Conservation (phyloP, 92 coral and sea anemone species). For the Epizoanthus fatuus region DNA sequence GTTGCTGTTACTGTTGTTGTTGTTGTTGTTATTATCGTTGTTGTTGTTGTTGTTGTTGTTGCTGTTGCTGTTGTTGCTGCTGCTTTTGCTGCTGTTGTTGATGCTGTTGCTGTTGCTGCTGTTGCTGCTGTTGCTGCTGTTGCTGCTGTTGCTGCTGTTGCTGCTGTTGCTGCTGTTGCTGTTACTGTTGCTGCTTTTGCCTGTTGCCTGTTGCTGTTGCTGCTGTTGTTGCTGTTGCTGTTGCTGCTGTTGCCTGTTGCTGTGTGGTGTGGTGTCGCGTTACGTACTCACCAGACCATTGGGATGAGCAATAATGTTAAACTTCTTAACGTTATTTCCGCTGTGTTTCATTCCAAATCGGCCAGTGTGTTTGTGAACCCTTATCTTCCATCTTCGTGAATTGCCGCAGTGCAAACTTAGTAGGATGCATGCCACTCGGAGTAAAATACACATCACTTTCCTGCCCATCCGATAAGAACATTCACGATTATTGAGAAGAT, state of each 20-base stretch:
- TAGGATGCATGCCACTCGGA: constrained; percentile 16
- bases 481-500: not conserved
- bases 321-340: constrained; percentile 25
- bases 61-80: no score
- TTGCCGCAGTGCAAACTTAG: constrained; percentile 9
- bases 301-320: constrained; percentile 37
- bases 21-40: no score
- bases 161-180: no score
- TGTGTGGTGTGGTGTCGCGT: not conserved
- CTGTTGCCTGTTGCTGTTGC: no score
- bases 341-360: constrained; percentile 32
- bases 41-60: no score
- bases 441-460: not conserved
- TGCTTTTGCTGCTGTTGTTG: no score
- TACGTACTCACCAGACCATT: constrained; percentile 19
- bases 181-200: no score
- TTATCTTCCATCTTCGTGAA: constrained; percentile 13
- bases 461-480: not conserved
- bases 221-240: no score
- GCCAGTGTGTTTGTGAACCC: constrained; percentile 30
- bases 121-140: no score
- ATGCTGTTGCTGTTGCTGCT: no score
- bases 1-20: no score
- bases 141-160: no score
- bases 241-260: not conserved